A percentile compares a stretch with the other conserved stretches of the same genome.
Evolutionary conservation across 2,797 vertebrate species (phyloP).

Genomic region (Luscinia megarhynchos): DNA sequence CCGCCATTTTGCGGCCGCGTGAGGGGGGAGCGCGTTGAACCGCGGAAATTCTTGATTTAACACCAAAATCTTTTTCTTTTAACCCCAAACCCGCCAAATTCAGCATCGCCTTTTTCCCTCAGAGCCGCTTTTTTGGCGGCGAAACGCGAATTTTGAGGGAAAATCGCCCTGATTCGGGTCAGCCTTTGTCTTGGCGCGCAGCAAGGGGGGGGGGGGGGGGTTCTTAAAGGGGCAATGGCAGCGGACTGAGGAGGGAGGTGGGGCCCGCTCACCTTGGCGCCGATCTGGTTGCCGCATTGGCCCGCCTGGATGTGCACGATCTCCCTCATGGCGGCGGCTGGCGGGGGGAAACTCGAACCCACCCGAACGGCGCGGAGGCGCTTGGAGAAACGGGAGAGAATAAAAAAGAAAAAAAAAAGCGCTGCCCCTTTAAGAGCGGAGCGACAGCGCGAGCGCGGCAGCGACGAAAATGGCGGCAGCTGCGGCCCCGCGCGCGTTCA

Average conservation of each 20-base stretch:
- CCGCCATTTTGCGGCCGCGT: not conserved
- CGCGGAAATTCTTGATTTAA: rapidly evolving
- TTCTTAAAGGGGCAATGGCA: not conserved
- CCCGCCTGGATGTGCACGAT: not conserved
- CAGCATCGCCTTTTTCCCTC: not conserved
- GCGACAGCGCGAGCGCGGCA: rapidly evolving
- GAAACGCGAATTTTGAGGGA: not conserved
- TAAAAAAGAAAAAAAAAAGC: not conserved
- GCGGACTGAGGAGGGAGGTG: not conserved
- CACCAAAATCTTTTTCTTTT: rapidly evolving
- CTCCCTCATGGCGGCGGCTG: not conserved
- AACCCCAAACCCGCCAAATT: no score
- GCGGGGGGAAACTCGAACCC: not conserved
- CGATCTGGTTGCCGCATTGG: not conserved
- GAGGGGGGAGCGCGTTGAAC: not conserved
- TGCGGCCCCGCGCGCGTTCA: not conserved
- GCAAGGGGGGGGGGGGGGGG: not conserved
- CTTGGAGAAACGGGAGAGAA: not conserved
- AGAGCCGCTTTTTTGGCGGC: rapidly evolving
- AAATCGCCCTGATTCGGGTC: not conserved
- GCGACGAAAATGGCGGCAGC: not conserved
- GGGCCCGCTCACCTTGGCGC: not conserved
- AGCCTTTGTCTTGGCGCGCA: not conserved
- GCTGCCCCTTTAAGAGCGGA: not conserved
- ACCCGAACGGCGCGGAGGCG: not conserved